These are phyloP conservation scores for Danio kyathit DNA, from an alignment of 2,797 vertebrate genomes.

Conservation along the genomic window DNA sequence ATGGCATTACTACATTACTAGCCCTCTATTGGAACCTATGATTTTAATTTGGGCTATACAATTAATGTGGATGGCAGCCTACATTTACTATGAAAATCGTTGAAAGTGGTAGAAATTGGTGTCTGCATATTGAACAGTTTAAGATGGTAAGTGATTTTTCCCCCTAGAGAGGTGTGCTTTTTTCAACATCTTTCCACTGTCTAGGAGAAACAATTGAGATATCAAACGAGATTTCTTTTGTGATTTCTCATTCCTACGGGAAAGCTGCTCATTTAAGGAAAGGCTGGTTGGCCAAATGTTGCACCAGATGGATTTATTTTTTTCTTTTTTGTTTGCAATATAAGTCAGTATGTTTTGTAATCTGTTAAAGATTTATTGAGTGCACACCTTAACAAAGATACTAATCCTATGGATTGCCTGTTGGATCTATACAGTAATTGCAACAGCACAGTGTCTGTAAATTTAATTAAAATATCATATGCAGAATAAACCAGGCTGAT, in stretches of 20 bases:
- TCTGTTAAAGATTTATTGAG: neutral
- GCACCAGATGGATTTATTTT: constrained; percentile 37
- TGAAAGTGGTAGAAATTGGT: neutral
- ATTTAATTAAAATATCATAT: neutral
- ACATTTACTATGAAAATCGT: neutral
- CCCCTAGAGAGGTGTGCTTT: neutral
- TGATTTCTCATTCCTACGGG: constrained; percentile 7
- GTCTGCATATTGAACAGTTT: neutral
- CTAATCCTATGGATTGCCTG: neutral
- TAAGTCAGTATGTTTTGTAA: constrained; percentile 5
- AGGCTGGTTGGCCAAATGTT: constrained; percentile 43
- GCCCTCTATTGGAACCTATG: too few species aligned
- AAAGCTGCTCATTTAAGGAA: constrained; percentile 36
- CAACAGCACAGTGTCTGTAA: neutral
- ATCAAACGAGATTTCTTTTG: constrained; percentile 1
- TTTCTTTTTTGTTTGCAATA: neutral
- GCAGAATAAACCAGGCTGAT: neutral
- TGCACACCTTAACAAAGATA: neutral
- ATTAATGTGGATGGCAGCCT: neutral
- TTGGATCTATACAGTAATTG: neutral
- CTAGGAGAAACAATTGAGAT: constrained; percentile 12
- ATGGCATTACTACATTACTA: too few species aligned
- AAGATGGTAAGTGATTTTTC: neutral
- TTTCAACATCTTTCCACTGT: neutral
- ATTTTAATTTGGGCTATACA: too few species aligned